Evolutionary conservation across 2,113 vertebrate genomes (phyloP).

Genomic region (Pagrus major): DNA sequence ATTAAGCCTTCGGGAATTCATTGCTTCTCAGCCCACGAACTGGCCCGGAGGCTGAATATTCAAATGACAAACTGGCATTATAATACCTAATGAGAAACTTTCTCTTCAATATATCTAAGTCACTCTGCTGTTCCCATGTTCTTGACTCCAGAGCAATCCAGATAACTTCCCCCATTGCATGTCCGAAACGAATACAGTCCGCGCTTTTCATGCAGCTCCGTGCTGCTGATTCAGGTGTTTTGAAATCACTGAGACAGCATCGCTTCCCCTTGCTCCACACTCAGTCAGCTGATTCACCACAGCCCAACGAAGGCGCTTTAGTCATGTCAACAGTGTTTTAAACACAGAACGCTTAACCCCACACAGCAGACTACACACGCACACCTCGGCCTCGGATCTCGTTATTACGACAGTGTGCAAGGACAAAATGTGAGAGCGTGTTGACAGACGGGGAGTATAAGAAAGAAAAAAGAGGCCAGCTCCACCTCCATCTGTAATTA

Average conservation of each 20-base stretch:
- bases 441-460: constrained; percentile 41
- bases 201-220: background rate
- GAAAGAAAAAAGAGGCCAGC: constrained; percentile 22
- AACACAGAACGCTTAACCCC: too few species aligned
- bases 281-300: constrained; percentile 71
- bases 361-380: too few species aligned
- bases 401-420: background rate
- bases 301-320: constrained; percentile 24
- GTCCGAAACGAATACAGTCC: background rate
- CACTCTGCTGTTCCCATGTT: constrained; percentile 4
- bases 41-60: constrained; percentile 17
- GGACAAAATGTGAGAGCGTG: constrained; percentile 7
- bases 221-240: constrained; percentile 70
- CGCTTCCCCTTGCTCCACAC: constrained; percentile 49
- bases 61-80: constrained; percentile 7
- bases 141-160: constrained; percentile 21
- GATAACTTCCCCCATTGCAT: constrained; percentile 36
- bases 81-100: background rate
- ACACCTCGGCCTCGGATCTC: constrained; percentile 8
- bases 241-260: constrained; percentile 71
- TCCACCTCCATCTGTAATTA: constrained; percentile 35
- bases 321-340: constrained; percentile 41
- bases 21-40: constrained; percentile 4
- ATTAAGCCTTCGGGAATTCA: background rate
- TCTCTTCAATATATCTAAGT: background rate